Base-by-base conservation (phyloP, 2,113 vertebrate species). In the Cebus imitator region DNA sequence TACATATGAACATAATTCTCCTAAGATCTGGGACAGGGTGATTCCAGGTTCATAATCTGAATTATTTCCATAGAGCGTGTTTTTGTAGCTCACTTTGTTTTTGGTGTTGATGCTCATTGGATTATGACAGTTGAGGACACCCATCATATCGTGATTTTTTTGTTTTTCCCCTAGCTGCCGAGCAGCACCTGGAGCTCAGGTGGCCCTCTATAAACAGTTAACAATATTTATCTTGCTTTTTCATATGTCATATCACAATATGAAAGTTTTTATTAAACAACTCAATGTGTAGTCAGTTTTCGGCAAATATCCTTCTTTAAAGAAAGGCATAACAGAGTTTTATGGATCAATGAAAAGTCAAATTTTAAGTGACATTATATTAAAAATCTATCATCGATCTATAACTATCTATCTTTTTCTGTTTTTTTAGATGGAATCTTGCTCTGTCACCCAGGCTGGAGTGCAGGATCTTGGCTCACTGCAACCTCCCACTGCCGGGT, bases 101-200 rank as follows among this genome's bases (percentile, higher is more conserved):
- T 2, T 73, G 16, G 13, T 57, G 14, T 8, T 20, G 12, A 37
- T 27, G 1, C 18, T 20, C 20, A 1, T 8, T 30, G n/a, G 2
- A 3, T 43, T 27, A 35, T 55, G 21, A 17, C 9, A 78, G 12
- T 23, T 3, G 8, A 48, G 18, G 9, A 32, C 14, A 32, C 2
- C 10, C 16, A 3, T 21, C 21, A n/a, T 30, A 30, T 13, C 6
- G 1, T 0, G 25, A 6, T 25, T 14, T 48, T 50, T 73, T 72
- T 17, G n/a, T 23, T 58, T 30, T 68, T 11, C 21, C 50, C 58
- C 57, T 17, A 23, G 64, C 8, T 37, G 23, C 8, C 2, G 25
- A 58, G 40, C 3, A 8, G 57, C 0, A 27, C 6, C 1, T 81
- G 32, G 8, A 10, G 43, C 11, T 37, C n/a, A 30, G 57, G 2